Evolutionary conservation across 2,113 vertebrate genomes (phyloP), one percentile per base, ranked within the genome.

Genomic region (Nothoprocta perdicaria): DNA sequence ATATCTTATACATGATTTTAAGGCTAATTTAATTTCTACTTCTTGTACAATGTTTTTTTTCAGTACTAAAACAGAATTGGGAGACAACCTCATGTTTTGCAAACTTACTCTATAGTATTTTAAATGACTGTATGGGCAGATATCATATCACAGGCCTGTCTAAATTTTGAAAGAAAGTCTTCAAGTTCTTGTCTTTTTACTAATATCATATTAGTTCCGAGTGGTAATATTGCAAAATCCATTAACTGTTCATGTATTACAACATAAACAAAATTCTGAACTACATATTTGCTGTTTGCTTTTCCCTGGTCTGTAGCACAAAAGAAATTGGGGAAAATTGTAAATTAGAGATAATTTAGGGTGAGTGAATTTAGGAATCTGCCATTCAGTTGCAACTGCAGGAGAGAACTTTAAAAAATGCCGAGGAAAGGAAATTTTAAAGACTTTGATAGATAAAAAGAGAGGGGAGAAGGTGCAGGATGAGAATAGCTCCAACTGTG

Each of bases 11-110:
- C 43, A 18, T 48, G 57, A 60, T 5, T 74, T 75, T 46, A 92
- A 92, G 81, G 43, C 16, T 89, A 86, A 86, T 67, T 86, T 92
- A 80, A 80, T 90, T 90, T 89, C 40, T 5, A 48, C 16, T 81
- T 33, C 10, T 27, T 60, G 4, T 90, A 58, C 79, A 84, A 57
- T 68, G 24, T 81, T 11, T 19, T 46, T 79, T 86, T 78, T 14
- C 21, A 40, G 12, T 55, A n/a, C 38, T 22, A 10, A 29, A 62
- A 53, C 18, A 71, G 76, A 88, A 68, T 57, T 35, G n/a, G 50
- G 29, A 52, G 38, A 65, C 76, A 6, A 12, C 48, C n/a, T 45
- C 27, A 66, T 29, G 21, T 38, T 60, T 71, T 74, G 60, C 11
- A 71, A 78, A 88, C 38, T 81, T 71, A 17, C 14, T 78, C 29